Base-by-base conservation (phyloP, 2,797 vertebrate genomes). In the Hybognathus amarus region DNA sequence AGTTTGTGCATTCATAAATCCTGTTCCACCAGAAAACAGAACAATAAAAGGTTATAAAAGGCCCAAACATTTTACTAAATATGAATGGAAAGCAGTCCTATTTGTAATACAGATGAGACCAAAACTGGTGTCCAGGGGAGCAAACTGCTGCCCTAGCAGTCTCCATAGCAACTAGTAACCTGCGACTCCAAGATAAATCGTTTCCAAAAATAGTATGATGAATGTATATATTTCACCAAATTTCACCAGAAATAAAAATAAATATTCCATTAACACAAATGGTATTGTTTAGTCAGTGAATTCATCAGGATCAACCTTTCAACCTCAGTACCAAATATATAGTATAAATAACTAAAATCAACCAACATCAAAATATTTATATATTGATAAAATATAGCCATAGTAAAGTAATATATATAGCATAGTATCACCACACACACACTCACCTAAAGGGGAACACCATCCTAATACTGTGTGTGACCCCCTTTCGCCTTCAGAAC, bases 161-260 rank as follows among this genome's bases (percentile, higher is more conserved):
- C 93, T 87, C 90, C 88, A 93, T 92, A 79, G 93, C 83, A 93
- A 94, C 92, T 80, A 27, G 81, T 79, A 86, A 82, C 86, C 91
- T 85, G 90, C 90, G 82, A 89, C 82, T 40, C 17, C 47, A 77
- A 17, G 11, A 74, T 13, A 56, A 56, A 56, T n/a, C 4, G 10
- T 24, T 59, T 59, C 10, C n/a, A 59, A 59, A 59, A 56, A n/a
- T 63, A 63, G 13, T 27, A 27, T 7, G 24, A 27, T 61, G 12
- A 12, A 3, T 61, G 10, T 17, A 63, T 30, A 63, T 6, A 47
- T 47, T 47, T 47, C 15, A 17, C 4, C 4, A 36, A 36, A 33
- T 33, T 27, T 56, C 1, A 18, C 17, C 47, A 50, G 17, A 50
- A 56, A 56, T 22, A n/a, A n/a, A n/a, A 56, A 18, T 15, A 5